phyloP scores from a whole-genome alignment of 2,797 vertebrate genomes.

The Chelmon rostratus region DNA sequence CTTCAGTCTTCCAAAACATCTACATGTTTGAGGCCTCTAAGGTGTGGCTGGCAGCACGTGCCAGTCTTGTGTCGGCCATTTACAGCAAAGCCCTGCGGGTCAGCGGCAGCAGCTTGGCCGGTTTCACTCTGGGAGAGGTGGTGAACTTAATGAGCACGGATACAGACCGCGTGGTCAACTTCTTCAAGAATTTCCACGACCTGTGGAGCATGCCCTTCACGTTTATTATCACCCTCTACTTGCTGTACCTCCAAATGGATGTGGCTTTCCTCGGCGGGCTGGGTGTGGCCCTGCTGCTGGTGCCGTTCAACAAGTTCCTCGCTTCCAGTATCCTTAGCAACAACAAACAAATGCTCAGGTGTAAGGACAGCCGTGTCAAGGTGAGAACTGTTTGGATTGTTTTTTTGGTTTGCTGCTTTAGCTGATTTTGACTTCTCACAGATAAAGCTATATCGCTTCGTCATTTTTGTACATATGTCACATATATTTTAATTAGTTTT shows the following conservation, averaged over 20 bases:
- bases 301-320: constrained; percentile 94
- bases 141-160: constrained; percentile 97
- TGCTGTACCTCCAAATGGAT: constrained; percentile 94
- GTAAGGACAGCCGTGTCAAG: constrained; percentile 95
- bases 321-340: constrained; percentile 90
- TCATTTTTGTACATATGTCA: background rate
- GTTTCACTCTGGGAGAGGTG: constrained; percentile 88
- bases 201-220: constrained; percentile 94
- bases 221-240: constrained; percentile 91
- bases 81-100: constrained; percentile 91
- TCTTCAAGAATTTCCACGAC: constrained; percentile 94
- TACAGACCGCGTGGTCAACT: constrained; percentile 90
- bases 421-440: background rate
- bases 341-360: constrained; percentile 90
- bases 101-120: constrained; percentile 83
- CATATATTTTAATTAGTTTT: too few species aligned
- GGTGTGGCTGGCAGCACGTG: constrained; percentile 87
- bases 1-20: constrained; percentile 89
- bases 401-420: too few species aligned
- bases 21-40: constrained; percentile 91
- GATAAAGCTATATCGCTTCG: background rate
- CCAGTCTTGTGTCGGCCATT: constrained; percentile 87
- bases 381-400: constrained; percentile 76
- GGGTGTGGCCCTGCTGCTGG: constrained; percentile 89
- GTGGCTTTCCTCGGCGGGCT: constrained; percentile 92